phyloP scores from a whole-genome alignment of 2,797 vertebrate species.

The Intellagama lesueurii region DNA sequence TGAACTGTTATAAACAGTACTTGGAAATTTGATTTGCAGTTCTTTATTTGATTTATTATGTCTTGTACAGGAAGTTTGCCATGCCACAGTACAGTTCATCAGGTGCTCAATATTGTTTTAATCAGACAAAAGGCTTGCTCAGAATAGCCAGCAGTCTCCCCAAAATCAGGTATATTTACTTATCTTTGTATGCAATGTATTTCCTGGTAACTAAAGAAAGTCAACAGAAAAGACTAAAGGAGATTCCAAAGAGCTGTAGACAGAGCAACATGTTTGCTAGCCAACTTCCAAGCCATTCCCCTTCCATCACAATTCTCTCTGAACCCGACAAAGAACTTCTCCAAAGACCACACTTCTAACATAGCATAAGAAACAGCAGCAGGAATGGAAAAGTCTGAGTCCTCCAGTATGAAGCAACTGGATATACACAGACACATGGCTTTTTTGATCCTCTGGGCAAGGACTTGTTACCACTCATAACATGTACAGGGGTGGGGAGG shows the following conservation, averaged over 20 bases:
- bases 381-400: not conserved
- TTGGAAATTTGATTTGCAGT: not conserved
- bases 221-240: not conserved
- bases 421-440: not conserved
- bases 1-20: not conserved
- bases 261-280: not conserved
- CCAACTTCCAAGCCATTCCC: not conserved
- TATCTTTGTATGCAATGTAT: not conserved
- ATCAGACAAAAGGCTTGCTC: not conserved
- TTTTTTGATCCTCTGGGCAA: not conserved
- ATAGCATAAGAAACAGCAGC: not conserved
- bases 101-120: not conserved
- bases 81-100: not conserved
- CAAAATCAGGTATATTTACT: not conserved
- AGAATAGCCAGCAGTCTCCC: not conserved
- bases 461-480: not conserved
- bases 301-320: not conserved
- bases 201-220: not conserved
- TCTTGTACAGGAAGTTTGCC: not conserved
- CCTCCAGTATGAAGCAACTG: not conserved
- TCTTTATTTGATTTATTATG: not conserved
- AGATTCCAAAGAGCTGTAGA: not conserved
- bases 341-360: not conserved
- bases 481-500: too few species aligned
- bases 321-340: not conserved